Base-by-base conservation (phyloP, 2,113 vertebrate genomes). In the Anarrhichthys ocellatus region DNA sequence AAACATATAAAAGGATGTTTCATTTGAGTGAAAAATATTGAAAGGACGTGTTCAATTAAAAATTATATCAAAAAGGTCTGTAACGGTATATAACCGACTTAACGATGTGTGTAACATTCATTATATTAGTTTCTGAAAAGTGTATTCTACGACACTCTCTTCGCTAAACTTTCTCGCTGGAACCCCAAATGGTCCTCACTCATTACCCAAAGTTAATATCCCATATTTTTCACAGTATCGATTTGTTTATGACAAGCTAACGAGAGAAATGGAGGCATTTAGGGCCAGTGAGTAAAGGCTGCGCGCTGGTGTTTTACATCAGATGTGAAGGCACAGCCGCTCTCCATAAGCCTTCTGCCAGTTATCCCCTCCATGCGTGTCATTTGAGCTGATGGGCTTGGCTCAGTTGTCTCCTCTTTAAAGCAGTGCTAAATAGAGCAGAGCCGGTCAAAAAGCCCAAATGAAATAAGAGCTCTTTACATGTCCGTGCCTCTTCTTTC, bases 381-480 rank as follows among this genome's bases (percentile, higher is more conserved):
- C 90, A 94, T 91, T 80, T 46, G 83, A 92, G 79, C 84, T 54
- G 83, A 91, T 80, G 68, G 83, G 77, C 58, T 88, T 86, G 80
- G 78, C 89, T 88, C 82, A 22, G 63, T 67, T 40, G 62, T 81
- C 81, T 85, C 54, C 40, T 70, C 74, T 68, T 52, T 63, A 64
- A 58, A 84, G 66, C 67, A 38, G 70, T 13, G 72, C 64, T 81
- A 83, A 74, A 74, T 15, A 70, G 74, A 84, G 65, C 65, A 54
- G 20, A 74, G 73, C 46, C 22, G 36, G 63, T 78, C 50, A 67
- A 61, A 66, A 68, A 76, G 42, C 48, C 58, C 62, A 58, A 82
- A 88, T 82, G 74, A 81, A 88, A 87, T 82, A 71, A 75, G 54
- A 74, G 75, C 82, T 48, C 74, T 80, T 72, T 56, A 36, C n/a